A percentile compares a stretch with the other conserved stretches of the same genome.
phyloP scores from a whole-genome alignment of 2,113 vertebrate genomes.

The Leptobrachium leishanense region DNA sequence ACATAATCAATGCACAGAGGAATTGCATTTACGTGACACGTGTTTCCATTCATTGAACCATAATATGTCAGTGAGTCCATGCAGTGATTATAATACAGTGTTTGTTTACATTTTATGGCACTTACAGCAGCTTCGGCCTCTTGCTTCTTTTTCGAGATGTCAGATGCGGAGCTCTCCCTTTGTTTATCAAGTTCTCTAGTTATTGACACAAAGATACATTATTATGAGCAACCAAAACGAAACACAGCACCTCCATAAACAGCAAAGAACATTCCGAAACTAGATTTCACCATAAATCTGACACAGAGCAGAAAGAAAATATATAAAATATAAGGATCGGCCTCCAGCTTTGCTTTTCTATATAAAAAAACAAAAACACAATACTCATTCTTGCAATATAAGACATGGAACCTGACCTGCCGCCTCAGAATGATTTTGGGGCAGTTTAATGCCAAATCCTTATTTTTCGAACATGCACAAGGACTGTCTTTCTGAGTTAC shows the following conservation, averaged over 20 bases:
- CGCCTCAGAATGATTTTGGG: neutral
- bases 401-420: neutral
- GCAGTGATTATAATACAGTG: too few species aligned
- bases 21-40: too few species aligned
- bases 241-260: neutral
- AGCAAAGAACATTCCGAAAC: neutral
- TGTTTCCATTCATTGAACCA: too few species aligned
- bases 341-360: too few species aligned
- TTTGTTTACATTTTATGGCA: constrained; percentile 22
- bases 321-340: neutral
- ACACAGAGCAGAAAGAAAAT: neutral
- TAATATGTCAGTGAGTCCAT: too few species aligned
- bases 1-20: too few species aligned
- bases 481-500: constrained; percentile 22
- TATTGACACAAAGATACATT: neutral
- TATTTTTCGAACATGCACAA: neutral
- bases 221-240: neutral
- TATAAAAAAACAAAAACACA: too few species aligned
- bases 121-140: constrained; percentile 93
- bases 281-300: neutral
- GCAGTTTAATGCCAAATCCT: neutral
- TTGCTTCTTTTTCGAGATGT: constrained; percentile 88
- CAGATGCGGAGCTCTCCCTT: constrained; percentile 79
- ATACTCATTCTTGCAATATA: neutral
- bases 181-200: constrained; percentile 92